These are phyloP conservation scores for Chamaetylas fuelleborni DNA, from an alignment of 2,113 vertebrate genomes.

Conservation along the genomic window DNA sequence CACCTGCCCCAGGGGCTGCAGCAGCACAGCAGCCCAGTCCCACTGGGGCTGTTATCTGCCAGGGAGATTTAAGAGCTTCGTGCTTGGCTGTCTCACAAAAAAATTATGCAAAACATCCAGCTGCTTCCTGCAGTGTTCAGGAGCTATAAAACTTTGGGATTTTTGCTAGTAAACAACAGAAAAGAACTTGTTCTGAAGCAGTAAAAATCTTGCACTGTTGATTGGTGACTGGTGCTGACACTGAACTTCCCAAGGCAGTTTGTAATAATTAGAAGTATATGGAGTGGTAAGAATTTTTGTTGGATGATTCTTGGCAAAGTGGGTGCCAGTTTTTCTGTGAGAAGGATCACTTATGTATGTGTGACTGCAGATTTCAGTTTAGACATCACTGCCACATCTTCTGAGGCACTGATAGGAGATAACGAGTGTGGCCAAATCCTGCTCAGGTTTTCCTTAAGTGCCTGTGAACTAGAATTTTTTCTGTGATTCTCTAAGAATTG, in stretches of 20 bases:
- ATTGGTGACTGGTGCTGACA: neutral
- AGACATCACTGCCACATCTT: accelerated
- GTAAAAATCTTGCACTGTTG: neutral
- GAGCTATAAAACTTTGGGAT: neutral
- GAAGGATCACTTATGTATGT: accelerated
- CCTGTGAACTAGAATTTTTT: neutral
- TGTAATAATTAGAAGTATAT: neutral
- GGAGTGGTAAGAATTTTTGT: neutral
- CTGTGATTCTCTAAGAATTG: neutral
- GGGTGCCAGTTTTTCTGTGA: neutral
- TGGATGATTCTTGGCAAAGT: neutral
- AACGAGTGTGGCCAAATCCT: neutral
- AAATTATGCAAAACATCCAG: constrained; percentile 24
- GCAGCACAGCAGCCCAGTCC: neutral
- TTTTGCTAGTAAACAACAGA: neutral
- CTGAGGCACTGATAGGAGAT: neutral
- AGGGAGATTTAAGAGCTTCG: neutral
- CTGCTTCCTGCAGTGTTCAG: neutral
- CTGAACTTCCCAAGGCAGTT: neutral
- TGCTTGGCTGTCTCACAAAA: constrained; percentile 2
- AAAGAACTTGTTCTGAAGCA: neutral
- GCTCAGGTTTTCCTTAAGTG: neutral
- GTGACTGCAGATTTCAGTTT: neutral
- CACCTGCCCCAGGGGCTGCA: neutral
- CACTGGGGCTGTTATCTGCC: neutral